Conservation (phyloP, 2,888 invertebrate genomes). For the Venusia cambrica region DNA sequence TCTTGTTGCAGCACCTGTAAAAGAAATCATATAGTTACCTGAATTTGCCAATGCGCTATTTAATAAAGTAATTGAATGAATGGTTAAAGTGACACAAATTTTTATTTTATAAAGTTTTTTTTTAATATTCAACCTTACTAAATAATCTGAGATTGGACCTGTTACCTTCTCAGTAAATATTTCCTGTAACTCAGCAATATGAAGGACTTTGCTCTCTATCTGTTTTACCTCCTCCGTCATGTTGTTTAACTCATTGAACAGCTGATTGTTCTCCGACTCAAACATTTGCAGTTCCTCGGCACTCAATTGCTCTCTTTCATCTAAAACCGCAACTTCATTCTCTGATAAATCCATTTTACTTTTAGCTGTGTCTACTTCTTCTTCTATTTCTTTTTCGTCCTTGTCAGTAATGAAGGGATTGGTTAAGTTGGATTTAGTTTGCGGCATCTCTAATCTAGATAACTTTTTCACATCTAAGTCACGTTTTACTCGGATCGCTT, state of each 20-base stretch:
- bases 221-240: constrained; percentile 94
- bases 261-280: constrained; percentile 93
- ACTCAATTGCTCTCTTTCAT: constrained; percentile 85
- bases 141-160: too few relatives aligned
- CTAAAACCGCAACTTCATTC: constrained; percentile 69
- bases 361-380: constrained; percentile 44
- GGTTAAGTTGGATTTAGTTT: constrained; percentile 50
- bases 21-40: too few relatives aligned
- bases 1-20: constrained; percentile 92
- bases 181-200: constrained; percentile 97
- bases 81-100: too few relatives aligned
- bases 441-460: constrained; percentile 83
- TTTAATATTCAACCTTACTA: too few relatives aligned
- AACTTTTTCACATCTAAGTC: constrained; percentile 91
- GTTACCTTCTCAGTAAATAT: constrained; percentile 95
- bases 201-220: constrained; percentile 95
- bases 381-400: constrained; percentile 42
- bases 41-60: too few relatives aligned
- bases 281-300: constrained; percentile 96
- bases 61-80: too few relatives aligned
- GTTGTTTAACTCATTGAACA: constrained; percentile 93
- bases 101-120: too few relatives aligned
- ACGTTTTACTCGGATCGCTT: constrained; percentile 92
- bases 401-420: constrained; percentile 55
- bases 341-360: constrained; percentile 61